These are phyloP conservation scores for Ametastegia equiseti DNA, from an alignment of 2,888 invertebrate species.

Conservation along the genomic window DNA sequence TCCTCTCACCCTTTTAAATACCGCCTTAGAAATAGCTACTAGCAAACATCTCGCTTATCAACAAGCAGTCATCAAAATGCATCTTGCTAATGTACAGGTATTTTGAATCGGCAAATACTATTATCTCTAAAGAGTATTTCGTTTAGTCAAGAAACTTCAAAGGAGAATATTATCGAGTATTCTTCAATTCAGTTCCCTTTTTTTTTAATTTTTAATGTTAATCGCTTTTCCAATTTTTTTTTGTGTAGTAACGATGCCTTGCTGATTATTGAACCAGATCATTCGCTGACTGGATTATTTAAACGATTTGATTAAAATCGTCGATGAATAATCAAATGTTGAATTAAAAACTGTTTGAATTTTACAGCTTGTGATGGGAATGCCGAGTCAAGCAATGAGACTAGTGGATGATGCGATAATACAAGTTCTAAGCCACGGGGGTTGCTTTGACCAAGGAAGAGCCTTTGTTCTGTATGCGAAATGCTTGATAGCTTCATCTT, in stretches of 20 bases:
- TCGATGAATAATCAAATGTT: neutral
- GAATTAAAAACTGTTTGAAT: constrained; percentile 44
- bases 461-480: constrained; percentile 87
- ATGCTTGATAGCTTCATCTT: constrained; percentile 85
- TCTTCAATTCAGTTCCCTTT: no score
- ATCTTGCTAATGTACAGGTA: constrained; percentile 86
- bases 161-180: no score
- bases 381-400: constrained; percentile 86
- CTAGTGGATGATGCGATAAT: constrained; percentile 85
- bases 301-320: neutral
- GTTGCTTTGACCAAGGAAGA: constrained; percentile 88
- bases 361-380: constrained; percentile 83
- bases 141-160: no score
- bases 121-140: neutral
- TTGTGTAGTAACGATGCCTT: constrained; percentile 2
- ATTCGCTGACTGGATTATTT: neutral
- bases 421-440: constrained; percentile 88
- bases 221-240: no score
- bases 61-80: constrained; percentile 85
- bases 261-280: neutral
- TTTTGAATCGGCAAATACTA: constrained; percentile 3
- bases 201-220: no score
- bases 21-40: constrained; percentile 86
- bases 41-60: constrained; percentile 88
- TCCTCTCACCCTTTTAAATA: constrained; percentile 80